phyloP scores from a whole-genome alignment of 92 coral and sea anemone species.

The Palythoa grandiflora region DNA sequence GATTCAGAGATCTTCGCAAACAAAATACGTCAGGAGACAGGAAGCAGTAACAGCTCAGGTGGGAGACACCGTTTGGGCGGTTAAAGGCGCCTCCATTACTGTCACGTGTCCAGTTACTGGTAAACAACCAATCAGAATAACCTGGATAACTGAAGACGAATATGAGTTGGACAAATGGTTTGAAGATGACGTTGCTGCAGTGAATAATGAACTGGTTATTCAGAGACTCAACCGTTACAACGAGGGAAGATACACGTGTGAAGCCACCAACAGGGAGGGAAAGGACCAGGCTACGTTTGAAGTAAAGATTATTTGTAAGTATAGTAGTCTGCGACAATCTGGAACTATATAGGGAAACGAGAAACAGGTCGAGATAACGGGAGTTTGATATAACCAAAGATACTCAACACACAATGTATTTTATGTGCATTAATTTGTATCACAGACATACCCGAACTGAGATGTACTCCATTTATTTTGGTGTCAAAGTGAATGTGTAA shows the following conservation, averaged over 20 bases:
- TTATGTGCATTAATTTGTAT: too few species aligned
- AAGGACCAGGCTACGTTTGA: conserved; percentile 62
- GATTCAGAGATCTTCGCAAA: conserved; percentile 38
- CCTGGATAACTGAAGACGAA: conserved; percentile 64
- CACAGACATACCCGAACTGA: too few species aligned
- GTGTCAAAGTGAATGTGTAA: too few species aligned
- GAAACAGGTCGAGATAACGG: too few species aligned
- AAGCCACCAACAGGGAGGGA: conserved; percentile 63
- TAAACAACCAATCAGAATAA: conserved; percentile 41
- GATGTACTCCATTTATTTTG: too few species aligned
- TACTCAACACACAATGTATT: too few species aligned
- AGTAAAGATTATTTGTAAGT: conserved; percentile 68
- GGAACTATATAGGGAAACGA: too few species aligned
- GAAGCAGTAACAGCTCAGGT: conserved; percentile 61
- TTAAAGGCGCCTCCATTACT: conserved; percentile 63
- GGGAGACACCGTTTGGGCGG: conserved; percentile 80
- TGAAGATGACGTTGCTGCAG: conserved; percentile 71
- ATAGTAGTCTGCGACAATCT: background rate
- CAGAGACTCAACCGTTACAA: conserved; percentile 71
- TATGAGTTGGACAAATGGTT: conserved; percentile 61
- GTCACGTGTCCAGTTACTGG: conserved; percentile 74
- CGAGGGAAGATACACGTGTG: conserved; percentile 76
- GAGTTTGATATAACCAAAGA: too few species aligned
- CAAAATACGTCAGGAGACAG: conserved; percentile 14
- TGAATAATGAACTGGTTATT: conserved; percentile 61